Evolutionary conservation across 1,140 invertebrate genomes (phyloP), one percentile per base, ranked within the genome.

Genomic region (Bombus sylvicola): DNA sequence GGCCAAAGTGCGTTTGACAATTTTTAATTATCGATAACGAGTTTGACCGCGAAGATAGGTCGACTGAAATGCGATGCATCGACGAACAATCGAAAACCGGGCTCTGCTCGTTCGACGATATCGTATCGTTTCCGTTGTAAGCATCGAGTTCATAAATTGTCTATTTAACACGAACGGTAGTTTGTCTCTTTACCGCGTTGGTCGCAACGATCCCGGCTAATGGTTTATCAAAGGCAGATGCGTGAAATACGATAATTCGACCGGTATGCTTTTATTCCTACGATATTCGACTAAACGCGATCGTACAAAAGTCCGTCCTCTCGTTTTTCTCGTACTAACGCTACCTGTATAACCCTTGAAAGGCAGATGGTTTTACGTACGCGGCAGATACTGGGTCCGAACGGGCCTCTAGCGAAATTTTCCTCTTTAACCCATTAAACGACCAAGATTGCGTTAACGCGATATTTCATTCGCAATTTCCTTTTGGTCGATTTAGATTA

Each of bases 21-120:
- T 95, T 95, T 95, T 94, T 94, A 94, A 94, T 94, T 94, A 92
- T 93, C 91, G 92, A 92, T 94, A 92, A 92, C 86, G 77, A 89
- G 88, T 80, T 75, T 80, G 82, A 88, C 86, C 88, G 71, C 82
- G 83, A 90, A 81, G 88, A 77, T 87, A 81, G 81, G 75, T 73
- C 59, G 88, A 66, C 62, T 81, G 89, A 87, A 90, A 89, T 82
- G 74, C 86, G 83, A 68, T 72, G 86, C 88, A 77, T 88, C 89
- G 80, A 71, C 89, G 86, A 71, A 82, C 76, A 84, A 90, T 87
- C 89, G 89, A 84, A 88, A 90, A 86, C 10, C 68, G 57, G 22
- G 57, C 59, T 62, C 59, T 28, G 47, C 62, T 66, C n/a, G 62
- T 64, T 64, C n/a, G 4, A n/a, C n/a, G 62, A n/a, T n/a, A 64